These are phyloP conservation scores for Percopsis omiscomaycus DNA, from an alignment of 2,797 vertebrate species.

Conservation along the genomic window DNA sequence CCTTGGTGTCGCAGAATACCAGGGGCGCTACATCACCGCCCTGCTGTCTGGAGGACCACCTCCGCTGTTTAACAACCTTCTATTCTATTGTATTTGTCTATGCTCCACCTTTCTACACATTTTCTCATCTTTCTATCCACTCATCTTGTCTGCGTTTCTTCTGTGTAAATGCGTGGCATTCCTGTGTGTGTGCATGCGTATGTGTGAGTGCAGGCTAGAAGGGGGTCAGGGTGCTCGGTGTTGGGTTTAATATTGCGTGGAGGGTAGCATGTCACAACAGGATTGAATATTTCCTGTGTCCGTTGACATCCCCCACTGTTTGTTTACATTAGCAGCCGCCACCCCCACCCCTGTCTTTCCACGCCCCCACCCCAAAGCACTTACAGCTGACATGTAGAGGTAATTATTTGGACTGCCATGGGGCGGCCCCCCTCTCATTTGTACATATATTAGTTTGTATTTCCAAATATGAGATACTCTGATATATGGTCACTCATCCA, in stretches of 20 bases:
- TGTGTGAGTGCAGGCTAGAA: slow-evolving; percentile 31
- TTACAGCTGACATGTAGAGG: slow-evolving; percentile 67
- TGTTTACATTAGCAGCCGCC: slow-evolving; percentile 63
- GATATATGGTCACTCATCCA: no score
- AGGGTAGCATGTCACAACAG: slow-evolving; percentile 68
- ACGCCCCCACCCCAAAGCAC: slow-evolving; percentile 46
- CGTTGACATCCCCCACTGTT: slow-evolving; percentile 63
- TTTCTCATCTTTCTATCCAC: not conserved
- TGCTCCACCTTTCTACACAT: not conserved
- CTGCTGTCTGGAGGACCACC: slow-evolving; percentile 19
- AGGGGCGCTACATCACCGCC: slow-evolving; percentile 40
- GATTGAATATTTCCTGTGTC: slow-evolving; percentile 71
- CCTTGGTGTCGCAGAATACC: slow-evolving; percentile 57
- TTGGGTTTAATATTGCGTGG: slow-evolving; percentile 43
- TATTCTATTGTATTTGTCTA: not conserved
- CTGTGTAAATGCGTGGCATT: not conserved
- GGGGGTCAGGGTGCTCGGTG: slow-evolving; percentile 37
- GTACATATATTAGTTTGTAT: no score
- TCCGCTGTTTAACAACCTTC: slow-evolving; percentile 8
- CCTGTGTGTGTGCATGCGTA: not conserved
- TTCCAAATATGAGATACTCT: no score
- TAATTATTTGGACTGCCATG: slow-evolving; percentile 64
- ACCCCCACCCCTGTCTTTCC: slow-evolving; percentile 25
- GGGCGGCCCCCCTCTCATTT: not conserved
- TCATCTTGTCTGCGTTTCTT: slow-evolving; percentile 21